Conservation (phyloP, 53 echinoderm and acorn worm genomes). For the Zoroaster sp. region DNA sequence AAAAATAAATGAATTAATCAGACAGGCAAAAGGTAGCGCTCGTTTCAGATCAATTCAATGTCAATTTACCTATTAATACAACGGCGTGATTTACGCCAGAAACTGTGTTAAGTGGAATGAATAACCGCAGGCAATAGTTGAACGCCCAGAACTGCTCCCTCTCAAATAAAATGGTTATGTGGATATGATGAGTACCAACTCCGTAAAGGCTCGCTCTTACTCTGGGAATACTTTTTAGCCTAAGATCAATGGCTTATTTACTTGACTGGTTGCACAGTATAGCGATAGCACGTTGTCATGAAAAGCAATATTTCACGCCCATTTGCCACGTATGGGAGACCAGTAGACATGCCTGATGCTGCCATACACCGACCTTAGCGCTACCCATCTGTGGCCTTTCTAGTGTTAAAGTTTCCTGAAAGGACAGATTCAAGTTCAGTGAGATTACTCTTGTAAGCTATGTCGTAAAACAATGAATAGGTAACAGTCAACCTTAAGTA, state of each 20-base stretch:
- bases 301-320: slow-evolving; percentile 51
- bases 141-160: not conserved
- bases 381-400: slow-evolving; percentile 48
- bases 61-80: slow-evolving; percentile 53
- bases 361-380: slow-evolving; percentile 17
- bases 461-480: not conserved
- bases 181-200: not conserved
- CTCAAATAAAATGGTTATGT: not conserved
- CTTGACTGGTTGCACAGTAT: slow-evolving; percentile 48
- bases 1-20: slow-evolving; percentile 59
- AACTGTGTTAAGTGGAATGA: slow-evolving; percentile 62
- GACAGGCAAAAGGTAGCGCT: slow-evolving; percentile 50
- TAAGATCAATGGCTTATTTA: slow-evolving; percentile 14
- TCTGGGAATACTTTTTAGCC: not conserved
- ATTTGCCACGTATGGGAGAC: slow-evolving; percentile 30
- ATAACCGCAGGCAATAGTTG: slow-evolving; percentile 34
- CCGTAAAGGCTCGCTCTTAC: not conserved
- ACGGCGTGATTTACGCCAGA: slow-evolving; percentile 42
- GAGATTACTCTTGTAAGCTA: not conserved
- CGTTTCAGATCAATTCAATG: slow-evolving; percentile 50
- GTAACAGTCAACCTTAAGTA: not conserved
- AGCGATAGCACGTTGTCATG: slow-evolving; percentile 28
- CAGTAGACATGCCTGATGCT: not conserved
- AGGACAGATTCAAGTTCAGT: not conserved
- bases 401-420: not conserved